Base-by-base conservation (phyloP, 2,888 invertebrate species). In the Pterostichus niger region DNA sequence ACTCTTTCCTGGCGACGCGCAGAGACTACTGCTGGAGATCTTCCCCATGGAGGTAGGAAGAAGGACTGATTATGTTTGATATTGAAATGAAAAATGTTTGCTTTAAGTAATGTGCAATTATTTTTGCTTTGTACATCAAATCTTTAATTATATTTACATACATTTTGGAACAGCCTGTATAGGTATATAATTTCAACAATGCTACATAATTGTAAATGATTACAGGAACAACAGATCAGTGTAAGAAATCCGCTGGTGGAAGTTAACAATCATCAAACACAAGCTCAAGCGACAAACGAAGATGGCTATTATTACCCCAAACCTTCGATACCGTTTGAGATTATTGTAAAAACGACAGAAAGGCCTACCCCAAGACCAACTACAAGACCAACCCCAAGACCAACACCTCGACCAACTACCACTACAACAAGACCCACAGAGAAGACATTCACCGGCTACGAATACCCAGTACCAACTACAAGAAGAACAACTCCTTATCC, bases 241-340 rank as follows among this genome's bases (percentile, higher is more conserved):
- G 13, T 1, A 0, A 15, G 10, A 17, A 56, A 2, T 4, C 24
- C 24, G 3, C 24, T 2, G 3, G 40, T 68, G 2, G 13, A 68
- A 40, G 11, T 73, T 15, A 33, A 15, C 31, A 40, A 40, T n/a
- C n/a, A 13, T 10, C 61, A 61, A 61, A 6, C 17, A 6, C 9
- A 13, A 11, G 24, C 52, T 6, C 11, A 3, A 56, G 52, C 13
- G 61, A 78, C 7, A 59, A 52, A 84, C n/a, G 68, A 44, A 40
- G 68, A 71, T 44, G 84, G 84, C 0, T 84, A 84, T 54, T 71
- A 31, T 24, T 84, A 84, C 75, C 83, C 81, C 11, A 73, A 77
- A 59, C 84, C 84, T 3, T 49, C 49, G 5, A 79, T 84, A 40
- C 78, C 84, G 35, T 84, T 84, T 56, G 83, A 79, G 9, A 11